Evolutionary conservation across 2,113 vertebrate genomes (phyloP), one percentile per base, ranked within the genome.

Genomic region (Chitala chitala): DNA sequence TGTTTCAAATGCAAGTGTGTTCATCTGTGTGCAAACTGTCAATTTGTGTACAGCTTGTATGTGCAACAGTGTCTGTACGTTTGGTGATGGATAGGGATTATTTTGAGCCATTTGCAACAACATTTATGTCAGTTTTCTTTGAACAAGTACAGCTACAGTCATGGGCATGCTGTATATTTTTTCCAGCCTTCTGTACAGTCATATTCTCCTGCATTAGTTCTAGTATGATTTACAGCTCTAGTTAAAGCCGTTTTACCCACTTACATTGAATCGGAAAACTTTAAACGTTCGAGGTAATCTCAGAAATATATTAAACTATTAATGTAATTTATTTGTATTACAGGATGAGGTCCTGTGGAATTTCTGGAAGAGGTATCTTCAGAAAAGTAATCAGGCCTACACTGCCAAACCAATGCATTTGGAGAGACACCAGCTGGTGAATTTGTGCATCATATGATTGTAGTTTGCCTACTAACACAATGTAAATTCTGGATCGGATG

Each of bases 361-460:
- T 71, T 86, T 99, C 79, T 99, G 96, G 96, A 93, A 90, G 54
- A 75, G 82, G 51, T 99, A 93, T 82, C 91, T 99, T 78, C 94
- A 96, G 86, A 94, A 86, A 82, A 96, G 85, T 76, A 81, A 80
- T 17, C 93, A 93, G 74, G 94, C 93, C 0, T 97, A 91, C 83
- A 92, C 89, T 55, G 54, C 69, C 38, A 84, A 82, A 31, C 88
- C 89, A 0, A 8, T 80, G 31, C 59, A 12, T 17, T 68, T 50
- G 40, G 2, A 1, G 42, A 65, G 0, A 12, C 75, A 78, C 2
- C 75, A 26, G 68, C 0, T 66, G 82, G 89, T 92, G 73, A 85
- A 81, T 84, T 72, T 63, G 55, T 73, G 50, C 48, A 31, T 15
- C 42, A 2, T 13, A 8, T 40, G 24, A 59, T 1, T 64, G 12